Percentiles rank a stretch among this genome's conserved stretches.
phyloP scores from a whole-genome alignment of 37 sponge, comb jelly and placozoan genomes.

The Petrosia ficiformis region DNA sequence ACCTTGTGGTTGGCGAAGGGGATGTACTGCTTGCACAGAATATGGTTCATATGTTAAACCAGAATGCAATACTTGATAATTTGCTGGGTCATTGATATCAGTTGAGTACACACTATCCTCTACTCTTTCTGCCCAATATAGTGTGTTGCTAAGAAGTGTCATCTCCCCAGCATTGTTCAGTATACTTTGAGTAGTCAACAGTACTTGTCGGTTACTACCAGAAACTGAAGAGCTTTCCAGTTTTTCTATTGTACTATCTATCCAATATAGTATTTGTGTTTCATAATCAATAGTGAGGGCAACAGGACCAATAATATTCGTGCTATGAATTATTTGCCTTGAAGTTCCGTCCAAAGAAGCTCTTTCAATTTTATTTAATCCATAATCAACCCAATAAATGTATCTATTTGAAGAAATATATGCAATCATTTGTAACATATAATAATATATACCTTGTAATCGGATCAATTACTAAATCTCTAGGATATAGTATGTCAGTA shows the following conservation, averaged over 20 bases:
- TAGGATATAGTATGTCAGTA: not conserved
- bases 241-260: not conserved
- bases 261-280: not conserved
- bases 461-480: not conserved
- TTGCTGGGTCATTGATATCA: constrained; percentile 1
- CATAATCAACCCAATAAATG: not conserved
- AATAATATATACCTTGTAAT: not conserved
- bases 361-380: constrained; percentile 4
- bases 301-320: not conserved
- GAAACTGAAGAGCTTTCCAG: not conserved
- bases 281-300: not conserved
- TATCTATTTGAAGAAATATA: no score
- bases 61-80: no score
- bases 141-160: not conserved
- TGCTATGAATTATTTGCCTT: not conserved
- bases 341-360: constrained; percentile 29
- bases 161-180: no score
- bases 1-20: no score
- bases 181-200: no score
- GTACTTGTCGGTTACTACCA: not conserved
- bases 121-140: not conserved
- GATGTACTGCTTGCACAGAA: no score
- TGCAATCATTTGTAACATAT: not conserved
- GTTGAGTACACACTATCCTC: constrained; percentile 30
- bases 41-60: no score